Evolutionary conservation across 2,888 invertebrate genomes (phyloP).

Genomic region (Fissipunctia ypsillon): DNA sequence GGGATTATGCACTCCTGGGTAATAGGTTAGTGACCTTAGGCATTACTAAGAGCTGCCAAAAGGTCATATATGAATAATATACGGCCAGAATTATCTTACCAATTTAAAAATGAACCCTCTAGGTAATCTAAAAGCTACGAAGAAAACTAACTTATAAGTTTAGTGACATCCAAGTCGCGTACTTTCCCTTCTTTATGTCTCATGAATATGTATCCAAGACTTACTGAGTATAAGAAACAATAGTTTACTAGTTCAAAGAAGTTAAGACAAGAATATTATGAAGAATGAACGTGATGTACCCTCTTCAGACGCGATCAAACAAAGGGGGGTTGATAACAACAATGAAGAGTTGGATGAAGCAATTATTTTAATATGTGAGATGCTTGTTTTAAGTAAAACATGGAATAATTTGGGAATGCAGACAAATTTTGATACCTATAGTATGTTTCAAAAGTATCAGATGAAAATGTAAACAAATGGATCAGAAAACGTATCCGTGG

Average conservation of each 20-base stretch:
- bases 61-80: background rate
- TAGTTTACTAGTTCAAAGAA: slow-evolving; percentile 45
- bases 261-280: slow-evolving; percentile 26
- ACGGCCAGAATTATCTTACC: background rate
- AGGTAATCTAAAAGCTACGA: background rate
- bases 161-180: slow-evolving; percentile 26
- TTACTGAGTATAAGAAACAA: slow-evolving; percentile 36
- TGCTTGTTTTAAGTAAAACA: slow-evolving; percentile 9
- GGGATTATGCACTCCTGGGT: background rate
- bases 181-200: slow-evolving; percentile 28
- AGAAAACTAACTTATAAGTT: slow-evolving; percentile 23
- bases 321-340: slow-evolving; percentile 20
- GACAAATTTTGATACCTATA: background rate
- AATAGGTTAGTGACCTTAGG: background rate
- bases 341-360: slow-evolving; percentile 26
- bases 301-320: slow-evolving; percentile 21
- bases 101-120: slow-evolving; percentile 39
- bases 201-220: slow-evolving; percentile 50
- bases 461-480: background rate
- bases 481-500: background rate
- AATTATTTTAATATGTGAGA: slow-evolving; percentile 22
- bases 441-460: background rate
- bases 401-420: slow-evolving; percentile 10
- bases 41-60: background rate
- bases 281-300: slow-evolving; percentile 16